Evolutionary conservation across 2,113 vertebrate species (phyloP), one percentile per base, ranked within the genome.

Genomic region (Perca fluviatilis): DNA sequence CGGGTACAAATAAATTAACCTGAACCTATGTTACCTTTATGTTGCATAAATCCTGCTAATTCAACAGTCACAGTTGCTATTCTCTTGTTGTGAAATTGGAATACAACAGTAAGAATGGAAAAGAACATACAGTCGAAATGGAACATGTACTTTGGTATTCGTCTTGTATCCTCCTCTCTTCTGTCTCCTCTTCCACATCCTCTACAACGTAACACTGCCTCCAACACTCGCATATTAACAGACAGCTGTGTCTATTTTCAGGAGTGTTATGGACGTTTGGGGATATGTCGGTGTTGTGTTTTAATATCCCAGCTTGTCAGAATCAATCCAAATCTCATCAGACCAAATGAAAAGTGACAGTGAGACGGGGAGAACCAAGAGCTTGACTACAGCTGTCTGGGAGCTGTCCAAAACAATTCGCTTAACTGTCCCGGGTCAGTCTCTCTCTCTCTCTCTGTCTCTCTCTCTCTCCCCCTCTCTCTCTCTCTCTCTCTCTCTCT

Each of bases 291-390:
- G 36, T 12, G 72, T 47, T 53, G 74, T 57, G 69, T 81, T 81
- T 58, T 85, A 85, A 87, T 87, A 91, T 74, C 64, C 23, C 23
- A 14, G 60, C 63, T 11, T 72, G 79, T 89, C 87, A 80, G 46
- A 62, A 71, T 76, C 74, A 27, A 86, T 81, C 51, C n/a, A 14
- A 21, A 62, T 70, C 69, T 78, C 60, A 61, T 75, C 62, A 57
- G 58, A 23, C 2, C 0, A 16, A 73, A 81, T 68, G 54, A 43
- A 27, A 71, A 49, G 68, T 60, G 82, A 63, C 56, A 0, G 33
- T 8, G 15, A 73, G 57, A 78, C n/a, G 21, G 2, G 40, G 14
- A 49, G 49, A 73, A 27, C n/a, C 43, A 21, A 2, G 21, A 61
- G 73, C 21, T 54, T 84, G 80, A 86, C 80, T 68, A 74, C 65